phyloP scores from a whole-genome alignment of 2,888 invertebrate genomes.

The Meghimatium bilineatum region DNA sequence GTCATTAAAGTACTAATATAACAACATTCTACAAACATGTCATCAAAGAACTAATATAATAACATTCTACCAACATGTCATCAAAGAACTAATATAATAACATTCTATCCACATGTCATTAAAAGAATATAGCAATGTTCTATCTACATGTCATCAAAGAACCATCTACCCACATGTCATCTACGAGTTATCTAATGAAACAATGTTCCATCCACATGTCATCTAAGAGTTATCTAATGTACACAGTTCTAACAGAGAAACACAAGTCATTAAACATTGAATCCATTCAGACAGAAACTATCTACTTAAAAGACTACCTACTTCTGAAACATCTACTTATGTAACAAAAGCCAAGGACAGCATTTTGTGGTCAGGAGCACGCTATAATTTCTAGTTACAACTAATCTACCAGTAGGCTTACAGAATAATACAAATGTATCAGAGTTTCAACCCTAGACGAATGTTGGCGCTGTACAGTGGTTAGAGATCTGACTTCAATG shows the following conservation, averaged over 20 bases:
- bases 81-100: background rate
- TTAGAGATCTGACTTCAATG: too few relatives aligned
- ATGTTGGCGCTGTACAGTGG: too few relatives aligned
- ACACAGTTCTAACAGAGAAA: background rate
- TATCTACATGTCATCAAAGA: background rate
- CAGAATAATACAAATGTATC: too few relatives aligned
- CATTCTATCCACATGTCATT: background rate
- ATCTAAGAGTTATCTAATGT: background rate
- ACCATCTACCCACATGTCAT: background rate
- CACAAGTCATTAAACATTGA: background rate
- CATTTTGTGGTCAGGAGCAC: background rate
- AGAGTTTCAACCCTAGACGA: too few relatives aligned
- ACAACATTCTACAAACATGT: too few relatives aligned
- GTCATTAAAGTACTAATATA: background rate
- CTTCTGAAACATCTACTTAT: background rate
- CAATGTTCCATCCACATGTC: background rate
- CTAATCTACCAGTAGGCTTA: too few relatives aligned
- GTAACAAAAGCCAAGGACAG: background rate
- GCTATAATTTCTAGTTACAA: too few relatives aligned
- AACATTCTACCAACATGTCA: background rate
- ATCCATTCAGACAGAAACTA: background rate
- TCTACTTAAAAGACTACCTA: background rate
- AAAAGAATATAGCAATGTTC: too few relatives aligned
- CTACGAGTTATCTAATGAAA: background rate
- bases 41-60: background rate